These are phyloP conservation scores for Orchesella flavescens DNA, from an alignment of 2,888 invertebrate genomes.

Conservation along the genomic window DNA sequence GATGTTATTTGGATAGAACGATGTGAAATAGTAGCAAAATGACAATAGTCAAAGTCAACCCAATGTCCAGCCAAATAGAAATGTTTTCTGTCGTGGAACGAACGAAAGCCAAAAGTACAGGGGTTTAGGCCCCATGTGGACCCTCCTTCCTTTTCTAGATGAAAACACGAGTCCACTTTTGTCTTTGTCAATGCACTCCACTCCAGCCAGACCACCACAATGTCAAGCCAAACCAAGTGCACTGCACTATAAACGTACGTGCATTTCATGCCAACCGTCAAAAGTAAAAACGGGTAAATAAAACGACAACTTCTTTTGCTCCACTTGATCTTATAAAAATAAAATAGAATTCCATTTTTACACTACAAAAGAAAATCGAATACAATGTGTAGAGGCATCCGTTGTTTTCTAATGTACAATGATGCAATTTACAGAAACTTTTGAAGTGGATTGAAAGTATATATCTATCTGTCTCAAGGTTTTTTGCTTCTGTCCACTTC, in stretches of 20 bases:
- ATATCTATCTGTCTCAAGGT: slow-evolving; percentile 10
- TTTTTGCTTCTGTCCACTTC: slow-evolving; percentile 15
- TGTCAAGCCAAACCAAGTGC: slow-evolving; percentile 8
- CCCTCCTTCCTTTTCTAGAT: slow-evolving; percentile 28
- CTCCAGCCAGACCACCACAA: no score
- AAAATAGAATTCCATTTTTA: not conserved
- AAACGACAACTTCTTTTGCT: not conserved
- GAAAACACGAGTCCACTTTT: not conserved
- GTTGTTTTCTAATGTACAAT: not conserved
- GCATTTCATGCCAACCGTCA: not conserved
- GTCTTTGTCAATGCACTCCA: slow-evolving; percentile 27
- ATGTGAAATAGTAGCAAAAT: slow-evolving; percentile 1
- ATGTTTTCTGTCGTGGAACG: not conserved
- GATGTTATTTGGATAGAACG: no score
- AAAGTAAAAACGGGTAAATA: not conserved
- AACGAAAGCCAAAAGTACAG: slow-evolving; percentile 13
- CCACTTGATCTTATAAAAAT: not conserved
- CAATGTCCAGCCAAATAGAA: slow-evolving; percentile 7
- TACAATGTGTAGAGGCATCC: not conserved
- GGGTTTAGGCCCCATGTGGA: slow-evolving; percentile 40
- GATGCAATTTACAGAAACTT: not conserved
- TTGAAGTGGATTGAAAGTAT: not conserved
- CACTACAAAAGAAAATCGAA: not conserved
- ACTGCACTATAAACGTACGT: not conserved
- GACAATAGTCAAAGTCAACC: not conserved